These are phyloP conservation scores for Ptychobarbus kaznakovi DNA, from an alignment of 2,797 vertebrate species.

Conservation along the genomic window DNA sequence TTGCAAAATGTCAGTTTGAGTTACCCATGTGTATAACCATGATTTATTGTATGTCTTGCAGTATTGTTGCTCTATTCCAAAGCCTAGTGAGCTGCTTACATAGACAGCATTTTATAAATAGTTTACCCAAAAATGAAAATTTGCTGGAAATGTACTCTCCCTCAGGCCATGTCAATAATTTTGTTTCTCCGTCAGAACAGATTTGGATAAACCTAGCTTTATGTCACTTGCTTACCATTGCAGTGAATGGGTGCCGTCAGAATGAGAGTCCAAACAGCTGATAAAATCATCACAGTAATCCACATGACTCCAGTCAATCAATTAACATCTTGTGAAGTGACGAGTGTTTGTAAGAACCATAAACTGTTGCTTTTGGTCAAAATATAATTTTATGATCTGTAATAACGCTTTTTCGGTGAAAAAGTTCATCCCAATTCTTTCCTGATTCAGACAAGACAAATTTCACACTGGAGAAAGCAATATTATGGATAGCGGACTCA, in stretches of 20 bases:
- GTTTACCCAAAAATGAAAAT: neutral
- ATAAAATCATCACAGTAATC: neutral
- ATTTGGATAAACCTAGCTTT: neutral
- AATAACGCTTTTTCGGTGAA: neutral
- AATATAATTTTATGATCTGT: neutral
- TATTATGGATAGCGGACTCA: neutral
- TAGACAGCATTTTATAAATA: neutral
- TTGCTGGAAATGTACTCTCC: neutral
- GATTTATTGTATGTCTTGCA: neutral
- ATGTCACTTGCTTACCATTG: neutral
- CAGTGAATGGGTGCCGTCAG: no score
- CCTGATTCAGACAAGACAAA: neutral
- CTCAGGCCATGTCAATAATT: neutral
- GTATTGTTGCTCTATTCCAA: neutral
- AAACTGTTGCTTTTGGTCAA: neutral
- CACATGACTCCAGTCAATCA: neutral
- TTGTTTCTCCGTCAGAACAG: neutral
- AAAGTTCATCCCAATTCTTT: neutral
- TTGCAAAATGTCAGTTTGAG: conserved; percentile 23
- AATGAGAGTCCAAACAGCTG: neutral
- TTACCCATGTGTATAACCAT: neutral
- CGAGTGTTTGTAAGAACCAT: neutral
- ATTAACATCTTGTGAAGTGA: neutral
- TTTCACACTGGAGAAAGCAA: neutral
- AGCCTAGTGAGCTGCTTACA: neutral